phyloP scores from a whole-genome alignment of 2,113 vertebrate species.

The Stigmatopora nigra region DNA sequence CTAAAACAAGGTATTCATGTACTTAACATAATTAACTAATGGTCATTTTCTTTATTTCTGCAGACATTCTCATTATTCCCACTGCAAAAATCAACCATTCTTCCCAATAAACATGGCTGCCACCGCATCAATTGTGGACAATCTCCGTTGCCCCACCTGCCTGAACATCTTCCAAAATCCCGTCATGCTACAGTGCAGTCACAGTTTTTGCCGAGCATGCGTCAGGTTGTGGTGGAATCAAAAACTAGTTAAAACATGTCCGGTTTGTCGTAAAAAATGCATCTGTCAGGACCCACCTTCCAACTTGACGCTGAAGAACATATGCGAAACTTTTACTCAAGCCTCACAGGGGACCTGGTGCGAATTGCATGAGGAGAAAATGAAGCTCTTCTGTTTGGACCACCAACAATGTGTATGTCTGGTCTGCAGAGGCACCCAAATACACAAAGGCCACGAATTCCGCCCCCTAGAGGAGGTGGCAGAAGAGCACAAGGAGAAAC shows the following conservation, averaged over 20 bases:
- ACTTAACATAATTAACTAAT: too few relatives aligned
- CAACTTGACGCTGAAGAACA: conserved; percentile 2
- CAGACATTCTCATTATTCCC: background rate
- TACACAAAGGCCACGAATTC: background rate
- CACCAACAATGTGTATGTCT: background rate
- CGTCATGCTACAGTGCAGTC: conserved; percentile 1
- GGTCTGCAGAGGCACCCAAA: background rate
- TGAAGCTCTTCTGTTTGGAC: background rate
- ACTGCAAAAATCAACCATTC: background rate
- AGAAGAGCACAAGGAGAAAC: background rate
- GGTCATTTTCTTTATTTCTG: background rate
- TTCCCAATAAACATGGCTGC: background rate
- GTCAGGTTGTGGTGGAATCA: background rate
- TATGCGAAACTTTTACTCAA: conserved; percentile 1
- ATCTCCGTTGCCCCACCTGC: background rate
- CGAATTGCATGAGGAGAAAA: conserved; percentile 1
- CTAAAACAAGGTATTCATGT: too few relatives aligned
- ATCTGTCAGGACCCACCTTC: too few relatives aligned
- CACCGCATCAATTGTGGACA: background rate
- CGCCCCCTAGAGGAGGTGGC: background rate
- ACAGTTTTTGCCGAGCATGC: background rate
- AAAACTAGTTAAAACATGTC: background rate
- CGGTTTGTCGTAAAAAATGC: background rate
- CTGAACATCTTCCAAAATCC: background rate
- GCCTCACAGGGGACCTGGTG: background rate